phyloP scores from a whole-genome alignment of 2,888 invertebrate genomes.

The Andrena bicolor region DNA sequence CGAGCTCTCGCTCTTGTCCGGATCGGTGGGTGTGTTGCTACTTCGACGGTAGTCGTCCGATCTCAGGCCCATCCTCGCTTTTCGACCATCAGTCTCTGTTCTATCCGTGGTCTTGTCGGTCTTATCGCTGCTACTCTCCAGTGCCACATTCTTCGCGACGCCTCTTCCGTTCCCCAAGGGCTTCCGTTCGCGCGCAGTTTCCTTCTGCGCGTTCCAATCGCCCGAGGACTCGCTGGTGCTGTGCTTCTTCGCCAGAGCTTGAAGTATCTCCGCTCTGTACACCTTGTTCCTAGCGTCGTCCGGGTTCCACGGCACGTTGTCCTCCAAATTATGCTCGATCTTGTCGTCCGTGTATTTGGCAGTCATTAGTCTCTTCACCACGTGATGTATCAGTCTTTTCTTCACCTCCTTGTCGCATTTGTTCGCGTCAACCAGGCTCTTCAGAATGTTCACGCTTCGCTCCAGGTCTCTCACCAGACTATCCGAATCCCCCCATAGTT shows the following conservation, averaged over 20 bases:
- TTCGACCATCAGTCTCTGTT: slow-evolving; percentile 82
- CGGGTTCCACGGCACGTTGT: slow-evolving; percentile 85
- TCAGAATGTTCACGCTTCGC: slow-evolving; percentile 87
- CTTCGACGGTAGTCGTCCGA: slow-evolving; percentile 77
- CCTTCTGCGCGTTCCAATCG: slow-evolving; percentile 79
- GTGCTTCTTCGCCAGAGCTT: slow-evolving; percentile 79
- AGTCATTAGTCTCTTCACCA: slow-evolving; percentile 88
- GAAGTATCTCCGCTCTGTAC: slow-evolving; percentile 80
- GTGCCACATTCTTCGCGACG: slow-evolving; percentile 69
- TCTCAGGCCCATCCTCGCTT: slow-evolving; percentile 82
- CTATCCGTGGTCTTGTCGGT: slow-evolving; percentile 80
- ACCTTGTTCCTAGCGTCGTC: slow-evolving; percentile 82
- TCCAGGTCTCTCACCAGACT: slow-evolving; percentile 88
- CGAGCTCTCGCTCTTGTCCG: slow-evolving; percentile 82
- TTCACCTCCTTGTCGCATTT: slow-evolving; percentile 88
- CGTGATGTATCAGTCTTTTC: slow-evolving; percentile 88
- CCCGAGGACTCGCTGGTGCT: slow-evolving; percentile 80
- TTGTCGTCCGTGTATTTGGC: slow-evolving; percentile 88
- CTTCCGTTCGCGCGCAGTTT: slow-evolving; percentile 64
- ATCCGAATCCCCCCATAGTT: slow-evolving; percentile 83
- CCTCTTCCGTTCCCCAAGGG: slow-evolving; percentile 63
- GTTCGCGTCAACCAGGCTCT: slow-evolving; percentile 87
- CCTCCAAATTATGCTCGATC: slow-evolving; percentile 81
- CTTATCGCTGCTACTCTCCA: slow-evolving; percentile 81
- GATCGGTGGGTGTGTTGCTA: slow-evolving; percentile 73